Evolutionary conservation across 2,888 invertebrate genomes (phyloP).

Genomic region (Xanthia togata): DNA sequence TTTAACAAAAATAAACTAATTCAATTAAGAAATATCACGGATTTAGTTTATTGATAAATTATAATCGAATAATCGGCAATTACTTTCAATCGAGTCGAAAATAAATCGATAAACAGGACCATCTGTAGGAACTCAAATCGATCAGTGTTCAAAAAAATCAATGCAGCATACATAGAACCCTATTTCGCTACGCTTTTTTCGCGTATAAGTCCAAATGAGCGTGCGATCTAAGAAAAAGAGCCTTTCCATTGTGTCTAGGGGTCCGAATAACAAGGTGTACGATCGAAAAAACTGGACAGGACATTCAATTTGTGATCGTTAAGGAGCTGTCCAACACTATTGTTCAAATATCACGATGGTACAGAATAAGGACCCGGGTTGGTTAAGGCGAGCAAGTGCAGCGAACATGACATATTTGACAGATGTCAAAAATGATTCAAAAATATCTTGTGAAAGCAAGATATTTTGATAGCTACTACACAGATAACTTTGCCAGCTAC

Average conservation of each 20-base stretch:
- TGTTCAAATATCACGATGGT: slow-evolving; percentile 76
- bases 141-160: slow-evolving; percentile 72
- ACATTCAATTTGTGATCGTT: slow-evolving; percentile 84
- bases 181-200: slow-evolving; percentile 82
- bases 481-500: no score
- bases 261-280: slow-evolving; percentile 77
- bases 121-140: slow-evolving; percentile 59
- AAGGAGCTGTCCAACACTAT: slow-evolving; percentile 75
- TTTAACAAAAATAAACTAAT: slow-evolving; percentile 23
- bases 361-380: slow-evolving; percentile 19
- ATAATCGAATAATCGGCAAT: slow-evolving; percentile 10
- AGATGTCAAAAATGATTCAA: neutral
- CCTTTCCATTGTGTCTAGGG: slow-evolving; percentile 68
- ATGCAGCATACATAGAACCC: slow-evolving; percentile 74
- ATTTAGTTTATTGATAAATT: slow-evolving; percentile 1
- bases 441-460: neutral
- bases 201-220: slow-evolving; percentile 69
- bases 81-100: slow-evolving; percentile 27
- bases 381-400: slow-evolving; percentile 39
- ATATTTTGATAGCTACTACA: no score
- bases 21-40: slow-evolving; percentile 24
- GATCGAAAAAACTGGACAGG: slow-evolving; percentile 74
- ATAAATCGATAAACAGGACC: slow-evolving; percentile 22
- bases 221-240: slow-evolving; percentile 69
- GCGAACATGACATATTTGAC: slow-evolving; percentile 18